Conservation (phyloP, 2,888 invertebrate genomes). For the Masnerella sp. region DNA sequence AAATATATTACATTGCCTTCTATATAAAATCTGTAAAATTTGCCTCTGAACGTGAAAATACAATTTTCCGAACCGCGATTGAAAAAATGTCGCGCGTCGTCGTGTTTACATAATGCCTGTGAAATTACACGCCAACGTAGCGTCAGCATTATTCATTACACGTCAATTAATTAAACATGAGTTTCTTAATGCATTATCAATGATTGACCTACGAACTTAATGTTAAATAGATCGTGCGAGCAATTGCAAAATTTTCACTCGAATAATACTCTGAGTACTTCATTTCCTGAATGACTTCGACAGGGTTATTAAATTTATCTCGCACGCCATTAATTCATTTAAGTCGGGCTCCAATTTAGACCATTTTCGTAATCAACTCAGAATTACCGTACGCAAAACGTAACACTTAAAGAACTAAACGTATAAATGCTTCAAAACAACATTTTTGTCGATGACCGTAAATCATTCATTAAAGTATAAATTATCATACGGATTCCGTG, state of each 20-base stretch:
- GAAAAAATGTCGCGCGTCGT: too few species aligned
- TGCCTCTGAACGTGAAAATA: conserved; percentile 1
- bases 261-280: conserved; percentile 25
- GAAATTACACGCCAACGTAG: conserved; percentile 6
- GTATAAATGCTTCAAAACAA: neutral
- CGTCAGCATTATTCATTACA: conserved; percentile 27
- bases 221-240: conserved; percentile 36
- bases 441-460: too few species aligned
- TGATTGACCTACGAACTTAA: conserved; percentile 48
- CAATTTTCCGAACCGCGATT: conserved; percentile 6
- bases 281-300: conserved; percentile 6
- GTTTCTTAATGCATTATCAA: conserved; percentile 40
- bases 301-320: neutral
- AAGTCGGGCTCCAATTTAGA: neutral
- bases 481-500: neutral
- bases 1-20: conserved; percentile 7
- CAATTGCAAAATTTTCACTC: conserved; percentile 29
- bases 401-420: neutral
- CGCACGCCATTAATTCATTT: neutral
- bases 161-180: conserved; percentile 39
- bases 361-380: too few species aligned
- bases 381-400: too few species aligned
- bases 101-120: conserved; percentile 38
- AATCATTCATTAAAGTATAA: too few species aligned
- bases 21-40: conserved; percentile 8